Percentiles rank a stretch among this genome's conserved stretches.
Conservation (phyloP, 1,140 invertebrate genomes). For the Chrysopa pallens region DNA sequence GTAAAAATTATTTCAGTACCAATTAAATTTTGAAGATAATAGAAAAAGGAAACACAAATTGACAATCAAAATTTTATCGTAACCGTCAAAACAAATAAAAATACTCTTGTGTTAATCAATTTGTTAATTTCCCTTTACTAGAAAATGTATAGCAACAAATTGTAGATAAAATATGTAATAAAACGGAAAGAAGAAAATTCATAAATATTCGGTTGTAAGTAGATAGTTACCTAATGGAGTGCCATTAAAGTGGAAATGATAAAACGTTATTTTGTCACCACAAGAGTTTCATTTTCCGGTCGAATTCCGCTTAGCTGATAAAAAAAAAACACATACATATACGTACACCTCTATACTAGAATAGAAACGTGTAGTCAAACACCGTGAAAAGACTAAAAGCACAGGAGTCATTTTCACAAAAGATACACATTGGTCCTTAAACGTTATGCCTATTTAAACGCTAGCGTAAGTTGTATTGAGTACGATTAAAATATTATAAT, state of each 20-base stretch:
- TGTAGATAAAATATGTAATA: neutral
- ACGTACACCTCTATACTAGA: no score
- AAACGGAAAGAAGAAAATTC: neutral
- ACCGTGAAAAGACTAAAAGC: no score
- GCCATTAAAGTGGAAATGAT: constrained; percentile 19
- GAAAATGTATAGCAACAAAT: no score
- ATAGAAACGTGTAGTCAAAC: no score
- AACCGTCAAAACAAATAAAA: neutral
- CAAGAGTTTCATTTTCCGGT: constrained; percentile 23
- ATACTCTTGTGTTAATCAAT: neutral
- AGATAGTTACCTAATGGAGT: constrained; percentile 13
- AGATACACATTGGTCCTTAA: no score
- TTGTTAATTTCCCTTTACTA: neutral
- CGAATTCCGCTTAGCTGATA: constrained; percentile 17
- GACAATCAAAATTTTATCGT: neutral
- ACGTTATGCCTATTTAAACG: no score
- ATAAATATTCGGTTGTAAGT: neutral
- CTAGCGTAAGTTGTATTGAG: no score
- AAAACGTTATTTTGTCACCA: constrained; percentile 23
- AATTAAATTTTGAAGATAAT: no score
- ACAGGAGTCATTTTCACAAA: no score
- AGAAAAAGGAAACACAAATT: neutral
- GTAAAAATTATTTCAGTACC: no score
- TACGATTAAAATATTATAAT: no score
- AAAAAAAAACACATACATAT: constrained; percentile 13